Evolutionary conservation across 2,888 invertebrate genomes (phyloP).

Genomic region (Synergus gifuensis): DNA sequence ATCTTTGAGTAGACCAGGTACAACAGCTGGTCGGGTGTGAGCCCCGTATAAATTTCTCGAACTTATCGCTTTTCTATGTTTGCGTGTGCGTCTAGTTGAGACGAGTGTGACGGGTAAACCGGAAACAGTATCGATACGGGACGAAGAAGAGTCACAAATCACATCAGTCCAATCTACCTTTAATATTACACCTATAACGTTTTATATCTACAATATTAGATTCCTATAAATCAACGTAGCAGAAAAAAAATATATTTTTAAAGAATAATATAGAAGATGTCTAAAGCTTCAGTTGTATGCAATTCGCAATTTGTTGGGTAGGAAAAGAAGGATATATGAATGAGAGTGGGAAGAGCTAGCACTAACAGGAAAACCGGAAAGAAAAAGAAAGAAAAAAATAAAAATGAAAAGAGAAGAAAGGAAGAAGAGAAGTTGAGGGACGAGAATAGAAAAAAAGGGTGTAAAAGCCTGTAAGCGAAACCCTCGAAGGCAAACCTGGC

Average conservation of each 20-base stretch:
- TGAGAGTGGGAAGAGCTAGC: not conserved
- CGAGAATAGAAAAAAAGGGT: constrained; percentile 44
- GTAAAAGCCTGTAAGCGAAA: constrained; percentile 30
- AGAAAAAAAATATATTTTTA: no score
- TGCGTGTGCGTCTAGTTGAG: constrained; percentile 48
- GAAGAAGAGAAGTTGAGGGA: constrained; percentile 23
- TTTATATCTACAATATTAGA: not conserved
- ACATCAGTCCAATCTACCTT: not conserved
- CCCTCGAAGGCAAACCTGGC: constrained; percentile 38
- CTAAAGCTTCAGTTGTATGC: no score
- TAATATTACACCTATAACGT: no score
- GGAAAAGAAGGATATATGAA: not conserved
- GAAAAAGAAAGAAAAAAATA: not conserved
- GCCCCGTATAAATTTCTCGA: constrained; percentile 52
- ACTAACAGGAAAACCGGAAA: not conserved
- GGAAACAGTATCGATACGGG: not conserved
- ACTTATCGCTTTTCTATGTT: constrained; percentile 51
- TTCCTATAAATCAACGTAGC: not conserved
- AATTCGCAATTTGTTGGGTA: not conserved
- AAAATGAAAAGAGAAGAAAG: not conserved
- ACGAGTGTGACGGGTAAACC: constrained; percentile 44
- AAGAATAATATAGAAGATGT: no score
- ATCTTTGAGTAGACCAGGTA: constrained; percentile 26
- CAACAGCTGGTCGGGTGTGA: constrained; percentile 20
- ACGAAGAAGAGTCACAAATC: constrained; percentile 1